Percentiles rank a stretch among this genome's conserved stretches.
phyloP scores from a whole-genome alignment of 1,140 invertebrate genomes.

The Rhynchophorus ferrugineus region DNA sequence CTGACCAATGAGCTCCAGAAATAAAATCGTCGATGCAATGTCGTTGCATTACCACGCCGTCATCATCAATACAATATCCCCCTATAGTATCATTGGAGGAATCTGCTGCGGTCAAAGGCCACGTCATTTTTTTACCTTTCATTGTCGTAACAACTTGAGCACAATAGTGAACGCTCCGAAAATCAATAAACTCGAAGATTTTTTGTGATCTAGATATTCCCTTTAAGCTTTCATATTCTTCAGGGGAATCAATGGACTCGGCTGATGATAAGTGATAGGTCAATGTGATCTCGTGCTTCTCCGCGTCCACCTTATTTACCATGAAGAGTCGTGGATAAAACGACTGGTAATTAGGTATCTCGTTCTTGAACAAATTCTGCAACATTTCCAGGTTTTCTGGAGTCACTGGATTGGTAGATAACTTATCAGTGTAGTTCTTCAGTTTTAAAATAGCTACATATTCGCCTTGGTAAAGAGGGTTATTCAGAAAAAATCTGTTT shows the following conservation, averaged over 20 bases:
- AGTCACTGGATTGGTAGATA: constrained; percentile 12
- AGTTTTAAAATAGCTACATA: constrained; percentile 13
- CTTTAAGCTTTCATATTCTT: constrained; percentile 11
- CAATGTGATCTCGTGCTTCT: constrained; percentile 8
- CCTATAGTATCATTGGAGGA: not conserved
- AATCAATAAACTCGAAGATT: constrained; percentile 17
- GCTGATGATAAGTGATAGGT: constrained; percentile 23
- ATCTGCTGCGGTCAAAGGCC: not conserved
- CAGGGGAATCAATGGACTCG: not conserved
- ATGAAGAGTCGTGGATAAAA: constrained; percentile 22
- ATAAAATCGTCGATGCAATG: constrained; percentile 18
- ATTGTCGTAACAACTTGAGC: not conserved
- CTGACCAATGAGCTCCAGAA: constrained; percentile 18
- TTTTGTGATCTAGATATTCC: constrained; percentile 1
- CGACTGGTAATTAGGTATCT: not conserved
- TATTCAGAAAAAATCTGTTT: constrained; percentile 6
- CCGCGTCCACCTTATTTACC: constrained; percentile 15
- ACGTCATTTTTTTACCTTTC: constrained; percentile 6
- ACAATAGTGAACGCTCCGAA: constrained; percentile 15
- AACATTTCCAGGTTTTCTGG: constrained; percentile 10
- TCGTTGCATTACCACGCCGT: constrained; percentile 13
- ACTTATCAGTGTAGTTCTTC: constrained; percentile 10
- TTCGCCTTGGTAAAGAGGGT: constrained; percentile 5
- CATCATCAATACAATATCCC: constrained; percentile 17
- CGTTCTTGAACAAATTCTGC: constrained; percentile 14